Evolutionary conservation across 1,140 invertebrate species (phyloP).

Genomic region (Ips nitidus): DNA sequence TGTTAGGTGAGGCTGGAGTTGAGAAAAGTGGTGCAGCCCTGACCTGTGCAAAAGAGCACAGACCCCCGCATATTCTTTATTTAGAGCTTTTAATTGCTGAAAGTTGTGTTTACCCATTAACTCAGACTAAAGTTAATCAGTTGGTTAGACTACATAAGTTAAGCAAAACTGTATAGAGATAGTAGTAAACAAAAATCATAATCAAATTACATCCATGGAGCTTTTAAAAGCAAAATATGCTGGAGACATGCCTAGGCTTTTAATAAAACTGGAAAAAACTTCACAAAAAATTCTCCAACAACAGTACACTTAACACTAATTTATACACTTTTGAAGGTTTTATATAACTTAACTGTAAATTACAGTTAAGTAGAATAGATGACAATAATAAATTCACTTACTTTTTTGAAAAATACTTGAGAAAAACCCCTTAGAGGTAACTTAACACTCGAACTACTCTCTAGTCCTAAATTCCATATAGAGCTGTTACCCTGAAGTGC

Average conservation of each 20-base stretch:
- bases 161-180: background rate
- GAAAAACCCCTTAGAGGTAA: background rate
- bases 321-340: too few relatives aligned
- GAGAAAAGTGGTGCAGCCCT: conserved; percentile 48
- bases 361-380: background rate
- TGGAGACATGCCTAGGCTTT: too few relatives aligned
- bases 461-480: background rate
- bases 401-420: background rate
- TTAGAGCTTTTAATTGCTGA: conserved; percentile 44
- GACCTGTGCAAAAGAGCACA: conserved; percentile 50
- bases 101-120: background rate
- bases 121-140: too few relatives aligned
- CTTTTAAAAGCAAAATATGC: background rate
- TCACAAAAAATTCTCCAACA: too few relatives aligned
- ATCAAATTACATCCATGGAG: background rate
- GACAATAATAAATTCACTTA: background rate
- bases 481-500: background rate
- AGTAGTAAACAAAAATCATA: background rate
- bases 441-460: background rate
- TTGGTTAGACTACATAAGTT: too few relatives aligned
- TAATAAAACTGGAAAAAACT: too few relatives aligned
- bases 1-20: conserved; percentile 47
- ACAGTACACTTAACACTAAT: too few relatives aligned
- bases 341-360: background rate
- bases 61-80: conserved; percentile 55